phyloP scores from a whole-genome alignment of 2,113 vertebrate genomes.

The Okapia johnstoni region DNA sequence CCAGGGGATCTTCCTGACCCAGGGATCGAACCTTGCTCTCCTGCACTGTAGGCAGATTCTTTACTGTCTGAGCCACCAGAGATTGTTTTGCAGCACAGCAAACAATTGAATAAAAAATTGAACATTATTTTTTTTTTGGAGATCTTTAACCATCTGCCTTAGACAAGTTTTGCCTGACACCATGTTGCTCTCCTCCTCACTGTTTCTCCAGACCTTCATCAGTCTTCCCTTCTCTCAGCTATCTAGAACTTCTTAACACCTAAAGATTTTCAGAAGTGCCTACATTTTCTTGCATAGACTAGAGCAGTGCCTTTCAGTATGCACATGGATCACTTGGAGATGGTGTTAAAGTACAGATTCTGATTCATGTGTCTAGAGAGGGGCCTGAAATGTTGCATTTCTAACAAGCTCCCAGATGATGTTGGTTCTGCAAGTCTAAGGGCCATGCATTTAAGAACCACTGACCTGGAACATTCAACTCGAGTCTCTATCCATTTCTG shows the following conservation, averaged over 20 bases:
- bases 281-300: background rate
- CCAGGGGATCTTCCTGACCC: background rate
- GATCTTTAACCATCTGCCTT: background rate
- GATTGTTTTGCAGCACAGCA: background rate
- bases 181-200: background rate
- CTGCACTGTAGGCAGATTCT: background rate
- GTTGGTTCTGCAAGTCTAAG: background rate
- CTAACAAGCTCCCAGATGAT: background rate
- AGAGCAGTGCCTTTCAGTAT: background rate
- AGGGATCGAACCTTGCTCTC: background rate
- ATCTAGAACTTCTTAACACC: background rate
- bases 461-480: background rate
- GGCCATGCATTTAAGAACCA: background rate
- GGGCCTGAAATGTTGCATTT: background rate
- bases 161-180: background rate
- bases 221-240: background rate
- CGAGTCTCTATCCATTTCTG: background rate
- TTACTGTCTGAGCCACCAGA: background rate
- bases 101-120: background rate
- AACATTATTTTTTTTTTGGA: background rate
- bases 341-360: background rate
- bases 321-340: background rate
- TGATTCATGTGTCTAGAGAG: background rate
- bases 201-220: background rate
- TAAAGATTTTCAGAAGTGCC: background rate